Evolutionary conservation across 1,140 invertebrate genomes (phyloP), one percentile per base, ranked within the genome.

Genomic region (Lepidurus apus): DNA sequence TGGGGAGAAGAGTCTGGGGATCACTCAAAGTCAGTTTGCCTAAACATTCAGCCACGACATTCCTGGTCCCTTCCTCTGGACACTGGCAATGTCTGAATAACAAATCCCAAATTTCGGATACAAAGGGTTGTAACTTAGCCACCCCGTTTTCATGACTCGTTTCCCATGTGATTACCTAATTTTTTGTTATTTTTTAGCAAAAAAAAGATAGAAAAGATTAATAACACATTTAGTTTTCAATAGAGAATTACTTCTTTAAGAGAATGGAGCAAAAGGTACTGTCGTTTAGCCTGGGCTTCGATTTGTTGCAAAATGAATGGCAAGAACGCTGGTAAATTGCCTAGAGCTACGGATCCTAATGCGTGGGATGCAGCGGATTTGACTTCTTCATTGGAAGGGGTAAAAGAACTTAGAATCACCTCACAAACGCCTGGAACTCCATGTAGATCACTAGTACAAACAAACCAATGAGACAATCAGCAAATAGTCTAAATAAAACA

Each of bases 291-390:
- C 82, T 98, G 94, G 34, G 90, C 89, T 83, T 98, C 93, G 80
- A 98, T 98, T 87, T 99, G 95, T 74, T 92, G 89, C 0, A 99
- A 87, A 80, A 99, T 94, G 83, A 98, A 97, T 6, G 97, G 97
- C 80, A 99, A 87, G 87, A 96, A 98, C 82, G 93, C 92, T 4
- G 92, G 91, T 79, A 99, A 86, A 87, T 99, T 99, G 45, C 98
- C 97, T 82, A 98, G 93, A 47, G 94, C 93, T 43, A 99, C 91
- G 78, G 95, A 96, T 44, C 97, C 97, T 42, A 99, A 87, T 13
- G 97, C 95, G 86, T 98, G 98, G 80, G 96, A 97, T 4, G 97
- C 97, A 11, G 97, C 96, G 0, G 95, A 95, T 86, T 99, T 99
- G 0, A 90, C 87, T 81, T 79, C 24, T 82, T 90, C 89, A 82